phyloP scores from a whole-genome alignment of 2,797 vertebrate genomes.

The Pseudochaenichthys georgianus region DNA sequence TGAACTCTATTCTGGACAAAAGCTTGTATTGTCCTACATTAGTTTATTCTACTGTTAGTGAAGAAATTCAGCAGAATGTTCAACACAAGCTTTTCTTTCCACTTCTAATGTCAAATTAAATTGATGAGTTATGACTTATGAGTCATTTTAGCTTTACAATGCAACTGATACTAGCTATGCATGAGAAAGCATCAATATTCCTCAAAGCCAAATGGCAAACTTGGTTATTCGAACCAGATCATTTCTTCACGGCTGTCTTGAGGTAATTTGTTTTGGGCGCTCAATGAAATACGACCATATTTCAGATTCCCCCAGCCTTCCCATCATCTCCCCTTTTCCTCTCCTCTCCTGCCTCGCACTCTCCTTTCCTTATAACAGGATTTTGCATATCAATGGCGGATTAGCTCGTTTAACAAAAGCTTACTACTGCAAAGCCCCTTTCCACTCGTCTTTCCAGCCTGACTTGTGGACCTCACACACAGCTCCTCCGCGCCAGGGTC shows the following conservation, averaged over 20 bases:
- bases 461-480: slow-evolving; percentile 84
- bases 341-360: slow-evolving; percentile 43
- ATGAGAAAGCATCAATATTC: slow-evolving; percentile 33
- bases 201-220: slow-evolving; percentile 32
- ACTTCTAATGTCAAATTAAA: slow-evolving; percentile 25
- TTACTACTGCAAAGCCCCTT: slow-evolving; percentile 81
- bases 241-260: slow-evolving; percentile 46
- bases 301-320: slow-evolving; percentile 35
- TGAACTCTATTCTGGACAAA: slow-evolving; percentile 27
- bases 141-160: slow-evolving; percentile 16
- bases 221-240: slow-evolving; percentile 52
- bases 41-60: slow-evolving; percentile 1
- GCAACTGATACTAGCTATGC: slow-evolving; percentile 24
- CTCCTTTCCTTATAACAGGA: slow-evolving; percentile 75
- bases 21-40: slow-evolving; percentile 19
- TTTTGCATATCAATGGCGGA: slow-evolving; percentile 85
- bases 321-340: slow-evolving; percentile 27
- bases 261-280: slow-evolving; percentile 56
- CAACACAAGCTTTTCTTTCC: slow-evolving; percentile 5
- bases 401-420: slow-evolving; percentile 82
- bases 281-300: slow-evolving; percentile 50
- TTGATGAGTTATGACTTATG: slow-evolving; percentile 11
- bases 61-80: slow-evolving; percentile 24
- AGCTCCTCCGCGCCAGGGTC: slow-evolving; percentile 65
- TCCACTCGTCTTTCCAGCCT: slow-evolving; percentile 79